Conservation (phyloP, 2,888 invertebrate genomes). For the Apeira syringaria region DNA sequence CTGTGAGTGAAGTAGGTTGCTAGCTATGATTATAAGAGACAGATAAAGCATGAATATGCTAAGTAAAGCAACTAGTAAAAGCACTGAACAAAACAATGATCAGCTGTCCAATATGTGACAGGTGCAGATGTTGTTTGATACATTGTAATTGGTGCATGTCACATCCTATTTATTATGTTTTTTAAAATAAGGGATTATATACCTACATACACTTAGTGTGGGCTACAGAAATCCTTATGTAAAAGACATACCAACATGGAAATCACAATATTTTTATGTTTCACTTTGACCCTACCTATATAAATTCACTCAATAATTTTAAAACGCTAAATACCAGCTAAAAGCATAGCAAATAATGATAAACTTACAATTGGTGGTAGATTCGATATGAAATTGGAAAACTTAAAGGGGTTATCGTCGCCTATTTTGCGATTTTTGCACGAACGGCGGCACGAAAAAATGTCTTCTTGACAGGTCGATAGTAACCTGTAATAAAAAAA, state of each 20-base stretch:
- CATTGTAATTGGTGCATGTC: slow-evolving; percentile 10
- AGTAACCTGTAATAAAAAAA: slow-evolving; percentile 81
- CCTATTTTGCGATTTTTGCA: slow-evolving; percentile 81
- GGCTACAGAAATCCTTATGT: no score
- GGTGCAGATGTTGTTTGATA: slow-evolving; percentile 6
- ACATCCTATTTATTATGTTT: no score
- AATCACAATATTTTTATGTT: no score
- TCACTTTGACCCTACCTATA: no score
- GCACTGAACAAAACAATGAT: slow-evolving; percentile 9
- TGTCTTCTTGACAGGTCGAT: slow-evolving; percentile 82
- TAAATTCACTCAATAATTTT: no score
- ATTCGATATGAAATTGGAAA: slow-evolving; percentile 81
- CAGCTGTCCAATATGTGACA: slow-evolving; percentile 23
- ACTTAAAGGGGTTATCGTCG: slow-evolving; percentile 81
- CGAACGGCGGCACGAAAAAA: slow-evolving; percentile 72
- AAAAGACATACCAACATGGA: no score
- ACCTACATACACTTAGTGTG: no score
- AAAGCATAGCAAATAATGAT: neutral
- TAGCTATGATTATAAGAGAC: no score
- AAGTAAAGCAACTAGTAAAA: neutral
- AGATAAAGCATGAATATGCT: no score
- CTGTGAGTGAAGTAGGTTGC: no score
- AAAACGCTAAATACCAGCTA: slow-evolving; percentile 13
- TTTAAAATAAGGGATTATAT: no score
- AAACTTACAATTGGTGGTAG: slow-evolving; percentile 80